These are phyloP conservation scores for Protobothrops mucrosquamatus DNA, from an alignment of 2,113 vertebrate genomes.

Conservation along the genomic window DNA sequence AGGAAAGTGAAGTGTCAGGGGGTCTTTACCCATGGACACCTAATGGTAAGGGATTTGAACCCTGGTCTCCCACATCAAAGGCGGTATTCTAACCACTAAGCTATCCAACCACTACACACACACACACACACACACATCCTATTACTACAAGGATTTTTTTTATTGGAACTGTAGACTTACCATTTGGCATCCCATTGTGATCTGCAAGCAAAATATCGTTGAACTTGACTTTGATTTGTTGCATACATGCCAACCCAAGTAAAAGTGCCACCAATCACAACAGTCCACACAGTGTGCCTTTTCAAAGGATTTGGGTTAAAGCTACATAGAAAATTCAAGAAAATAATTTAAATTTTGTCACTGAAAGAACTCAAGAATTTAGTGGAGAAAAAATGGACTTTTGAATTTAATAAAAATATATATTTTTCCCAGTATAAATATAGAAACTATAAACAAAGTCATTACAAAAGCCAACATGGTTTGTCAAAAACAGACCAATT, in stretches of 20 bases:
- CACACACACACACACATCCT: not conserved
- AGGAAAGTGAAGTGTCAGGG: not conserved
- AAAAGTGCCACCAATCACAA: slow-evolving; percentile 85
- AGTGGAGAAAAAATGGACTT: not conserved
- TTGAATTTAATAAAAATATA: not conserved
- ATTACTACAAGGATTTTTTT: not conserved
- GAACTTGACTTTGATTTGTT: slow-evolving; percentile 91
- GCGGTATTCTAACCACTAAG: not conserved
- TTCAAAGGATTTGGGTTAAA: slow-evolving; percentile 86
- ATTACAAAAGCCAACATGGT: too few species aligned
- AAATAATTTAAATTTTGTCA: not conserved
- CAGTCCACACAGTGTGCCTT: slow-evolving; percentile 92
- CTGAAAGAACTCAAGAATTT: not conserved
- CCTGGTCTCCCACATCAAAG: not conserved
- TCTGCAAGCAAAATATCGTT: slow-evolving; percentile 93
- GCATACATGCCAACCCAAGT: slow-evolving; percentile 86
- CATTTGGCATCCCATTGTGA: slow-evolving; percentile 83
- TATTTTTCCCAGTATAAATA: not conserved
- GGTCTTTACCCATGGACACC: not conserved
- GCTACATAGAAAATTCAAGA: slow-evolving; percentile 59
- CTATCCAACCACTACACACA: not conserved
- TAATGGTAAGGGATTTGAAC: not conserved
- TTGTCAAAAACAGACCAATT: too few species aligned
- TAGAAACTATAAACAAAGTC: not conserved
- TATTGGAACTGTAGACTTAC: slow-evolving; percentile 72